phyloP scores from a whole-genome alignment of 2,888 invertebrate genomes.

The Nymphalis c-album region DNA sequence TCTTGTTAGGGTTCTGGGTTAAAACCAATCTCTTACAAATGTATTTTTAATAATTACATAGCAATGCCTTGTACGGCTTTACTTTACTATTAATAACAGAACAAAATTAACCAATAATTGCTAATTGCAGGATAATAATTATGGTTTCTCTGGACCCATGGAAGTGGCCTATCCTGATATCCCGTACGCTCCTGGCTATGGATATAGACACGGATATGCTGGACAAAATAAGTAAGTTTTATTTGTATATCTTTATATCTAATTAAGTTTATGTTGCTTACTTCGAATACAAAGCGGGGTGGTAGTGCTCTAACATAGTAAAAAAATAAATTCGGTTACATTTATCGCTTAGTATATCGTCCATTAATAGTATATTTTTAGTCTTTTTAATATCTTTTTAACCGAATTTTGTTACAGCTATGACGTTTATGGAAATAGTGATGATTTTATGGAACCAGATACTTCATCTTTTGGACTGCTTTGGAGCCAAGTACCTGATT shows the following conservation, averaged over 20 bases:
- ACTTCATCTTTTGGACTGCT: constrained; percentile 61
- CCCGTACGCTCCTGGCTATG: constrained; percentile 71
- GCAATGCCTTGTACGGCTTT: too few species aligned
- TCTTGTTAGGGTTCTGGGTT: too few species aligned
- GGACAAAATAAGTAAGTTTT: constrained; percentile 55
- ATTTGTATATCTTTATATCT: background rate
- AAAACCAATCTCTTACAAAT: too few species aligned
- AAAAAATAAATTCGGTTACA: background rate
- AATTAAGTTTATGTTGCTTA: background rate
- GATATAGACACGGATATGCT: constrained; percentile 58
- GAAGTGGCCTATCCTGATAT: constrained; percentile 70
- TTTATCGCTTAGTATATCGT: too few species aligned
- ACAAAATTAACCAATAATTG: too few species aligned
- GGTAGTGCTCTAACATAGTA: background rate
- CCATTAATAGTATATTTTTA: background rate
- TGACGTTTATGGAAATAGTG: constrained; percentile 60
- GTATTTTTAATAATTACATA: too few species aligned
- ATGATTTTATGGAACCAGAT: constrained; percentile 65
- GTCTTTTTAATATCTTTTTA: background rate
- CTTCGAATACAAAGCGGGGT: background rate
- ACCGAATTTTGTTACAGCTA: constrained; percentile 54
- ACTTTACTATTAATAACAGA: too few species aligned
- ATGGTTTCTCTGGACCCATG: constrained; percentile 54
- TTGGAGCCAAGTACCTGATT: constrained; percentile 74
- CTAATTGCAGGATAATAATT: constrained; percentile 56